These are phyloP conservation scores for Lottia scabra DNA, from an alignment of 2,888 invertebrate genomes.

Conservation along the genomic window DNA sequence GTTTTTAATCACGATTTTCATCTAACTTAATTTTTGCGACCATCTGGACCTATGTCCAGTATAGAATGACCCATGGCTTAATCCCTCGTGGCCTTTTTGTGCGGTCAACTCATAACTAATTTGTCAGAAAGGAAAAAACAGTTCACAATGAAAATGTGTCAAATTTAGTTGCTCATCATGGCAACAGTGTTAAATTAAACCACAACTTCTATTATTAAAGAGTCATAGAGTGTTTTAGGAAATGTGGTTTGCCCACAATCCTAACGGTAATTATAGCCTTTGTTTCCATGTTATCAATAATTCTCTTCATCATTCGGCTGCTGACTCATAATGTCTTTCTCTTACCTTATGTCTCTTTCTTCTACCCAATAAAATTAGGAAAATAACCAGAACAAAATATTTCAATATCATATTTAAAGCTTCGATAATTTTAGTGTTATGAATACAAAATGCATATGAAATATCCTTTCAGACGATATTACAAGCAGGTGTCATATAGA, in stretches of 20 bases:
- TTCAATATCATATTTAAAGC: no score
- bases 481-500: no score
- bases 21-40: slow-evolving; percentile 2
- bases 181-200: not conserved
- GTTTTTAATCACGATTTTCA: not conserved
- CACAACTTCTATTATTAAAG: not conserved
- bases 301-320: not conserved
- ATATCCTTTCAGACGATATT: no score
- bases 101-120: slow-evolving; percentile 1
- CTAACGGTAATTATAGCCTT: not conserved
- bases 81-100: not conserved
- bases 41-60: not conserved
- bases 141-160: not conserved
- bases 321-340: not conserved
- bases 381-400: no score
- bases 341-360: not conserved
- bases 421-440: no score
- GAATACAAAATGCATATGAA: no score
- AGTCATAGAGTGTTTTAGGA: not conserved
- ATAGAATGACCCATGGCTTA: not conserved
- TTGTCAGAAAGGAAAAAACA: slow-evolving; percentile 1
- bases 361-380: no score
- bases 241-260: not conserved
- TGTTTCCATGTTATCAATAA: not conserved
- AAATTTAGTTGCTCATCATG: slow-evolving; percentile 1